A percentile compares a stretch with the other conserved stretches of the same genome.
Evolutionary conservation across 2,113 vertebrate genomes (phyloP).

Genomic region (Austrofundulus limnaeus): DNA sequence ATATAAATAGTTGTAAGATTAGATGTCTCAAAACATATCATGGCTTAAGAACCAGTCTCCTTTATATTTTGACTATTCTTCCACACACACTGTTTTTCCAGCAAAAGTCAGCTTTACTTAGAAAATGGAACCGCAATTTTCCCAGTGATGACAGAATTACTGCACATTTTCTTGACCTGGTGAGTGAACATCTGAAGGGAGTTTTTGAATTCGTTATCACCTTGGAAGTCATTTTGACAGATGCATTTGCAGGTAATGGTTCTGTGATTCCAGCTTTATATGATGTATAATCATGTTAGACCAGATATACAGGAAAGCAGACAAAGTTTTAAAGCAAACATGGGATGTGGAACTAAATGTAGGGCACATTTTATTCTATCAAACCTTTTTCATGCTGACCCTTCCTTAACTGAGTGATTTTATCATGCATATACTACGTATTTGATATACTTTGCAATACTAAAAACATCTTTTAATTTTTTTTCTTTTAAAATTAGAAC

Average conservation of each 20-base stretch:
- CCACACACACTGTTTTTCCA: not conserved
- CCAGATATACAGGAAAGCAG: not conserved
- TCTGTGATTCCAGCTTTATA: not conserved
- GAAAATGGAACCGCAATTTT: not conserved
- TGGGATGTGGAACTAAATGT: not conserved
- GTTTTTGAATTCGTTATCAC: not conserved
- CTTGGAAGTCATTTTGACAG: not conserved
- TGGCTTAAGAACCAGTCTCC: fast-evolving
- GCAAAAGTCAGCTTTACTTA: not conserved
- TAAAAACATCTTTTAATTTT: too few species aligned
- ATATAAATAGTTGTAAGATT: not conserved
- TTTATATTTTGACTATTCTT: not conserved
- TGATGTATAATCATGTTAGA: not conserved
- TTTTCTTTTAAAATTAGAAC: too few species aligned
- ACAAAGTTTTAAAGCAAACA: not conserved
- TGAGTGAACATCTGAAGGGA: not conserved
- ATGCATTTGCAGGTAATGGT: not conserved
- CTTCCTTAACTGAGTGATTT: too few species aligned
- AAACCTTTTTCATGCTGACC: too few species aligned
- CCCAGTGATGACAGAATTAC: not conserved
- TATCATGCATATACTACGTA: too few species aligned
- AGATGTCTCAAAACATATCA: not conserved
- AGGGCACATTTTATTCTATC: too few species aligned
- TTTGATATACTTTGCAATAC: too few species aligned
- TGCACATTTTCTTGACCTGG: not conserved